phyloP scores from a whole-genome alignment of 2,113 vertebrate genomes.

The Macheiramphus alcinus region DNA sequence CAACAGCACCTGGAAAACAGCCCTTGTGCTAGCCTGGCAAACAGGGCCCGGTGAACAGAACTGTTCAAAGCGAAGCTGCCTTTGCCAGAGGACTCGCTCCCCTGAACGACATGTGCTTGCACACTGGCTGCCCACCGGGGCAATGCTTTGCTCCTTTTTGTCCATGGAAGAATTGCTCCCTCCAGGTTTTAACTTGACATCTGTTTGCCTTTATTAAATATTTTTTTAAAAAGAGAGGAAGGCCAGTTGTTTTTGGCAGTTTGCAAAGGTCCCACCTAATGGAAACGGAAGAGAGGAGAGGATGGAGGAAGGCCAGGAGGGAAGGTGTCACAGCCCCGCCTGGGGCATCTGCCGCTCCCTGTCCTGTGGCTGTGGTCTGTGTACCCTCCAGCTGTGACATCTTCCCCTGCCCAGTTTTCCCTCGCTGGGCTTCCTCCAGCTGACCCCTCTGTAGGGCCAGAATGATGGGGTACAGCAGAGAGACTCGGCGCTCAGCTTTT shows the following conservation, averaged over 20 bases:
- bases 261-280: background rate
- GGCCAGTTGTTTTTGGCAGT: background rate
- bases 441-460: background rate
- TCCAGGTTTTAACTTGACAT: background rate
- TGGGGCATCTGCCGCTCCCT: fast-evolving
- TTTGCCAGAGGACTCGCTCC: background rate
- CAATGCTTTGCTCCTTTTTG: background rate
- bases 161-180: background rate
- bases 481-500: fast-evolving
- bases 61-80: background rate
- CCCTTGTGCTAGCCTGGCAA: background rate
- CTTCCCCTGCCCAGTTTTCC: background rate
- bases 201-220: background rate
- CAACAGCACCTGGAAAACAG: background rate
- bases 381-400: background rate
- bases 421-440: background rate
- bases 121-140: background rate
- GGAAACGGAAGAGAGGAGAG: background rate
- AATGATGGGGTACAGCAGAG: background rate
- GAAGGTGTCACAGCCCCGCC: background rate
- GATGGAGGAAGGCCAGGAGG: background rate
- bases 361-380: fast-evolving
- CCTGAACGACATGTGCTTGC: fast-evolving
- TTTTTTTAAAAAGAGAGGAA: background rate
- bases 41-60: background rate